Evolutionary conservation across 2,888 invertebrate genomes (phyloP), one percentile per base, ranked within the genome.

Genomic region (Agonopterix heracliana): DNA sequence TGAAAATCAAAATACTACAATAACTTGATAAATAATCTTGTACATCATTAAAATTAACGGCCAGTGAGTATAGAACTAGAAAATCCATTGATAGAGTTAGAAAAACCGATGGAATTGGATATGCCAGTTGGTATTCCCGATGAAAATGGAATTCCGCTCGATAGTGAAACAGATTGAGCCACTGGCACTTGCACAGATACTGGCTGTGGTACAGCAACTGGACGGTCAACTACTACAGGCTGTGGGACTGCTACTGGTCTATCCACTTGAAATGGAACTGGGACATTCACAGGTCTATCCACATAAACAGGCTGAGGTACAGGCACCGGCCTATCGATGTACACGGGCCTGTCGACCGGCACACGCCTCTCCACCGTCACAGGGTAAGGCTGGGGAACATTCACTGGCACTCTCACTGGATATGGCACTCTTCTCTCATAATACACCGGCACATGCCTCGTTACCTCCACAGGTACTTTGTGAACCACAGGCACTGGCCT

Each of bases 321-420:
- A 43, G 90, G 86, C 7, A 92, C 91, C 13, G 91, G 90, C 40
- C 90, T 89, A 53, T 91, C 90, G 0, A 93, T 81, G 57, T 89
- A 76, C 41, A 92, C 90, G 1, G 92, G 92, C 44, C 90, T 82
- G 56, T 90, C 84, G 1, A 91, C 87, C 2, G 90, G 83, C 1
- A 92, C 91, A 42, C 90, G 90, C 56, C 81, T 89, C 60, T 90
- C 87, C 1, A 90, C 90, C 1, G 87, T 82, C 1, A 91, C 91
- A 11, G 91, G 92, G 60, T 91, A 90, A 9, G 91, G 91, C n/a
- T 89, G 88, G 0, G 90, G 90, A 14, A 90, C 90, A 1, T 75
- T 72, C 1, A 88, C 85, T 2, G 90, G 90, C 12, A 91, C 91
- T 64, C 74, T 82, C 1, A 89, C 88, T 1, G 87, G 85, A 55